These are phyloP conservation scores for Dasyornis broadbenti DNA, from an alignment of 2,113 vertebrate genomes.

Conservation along the genomic window DNA sequence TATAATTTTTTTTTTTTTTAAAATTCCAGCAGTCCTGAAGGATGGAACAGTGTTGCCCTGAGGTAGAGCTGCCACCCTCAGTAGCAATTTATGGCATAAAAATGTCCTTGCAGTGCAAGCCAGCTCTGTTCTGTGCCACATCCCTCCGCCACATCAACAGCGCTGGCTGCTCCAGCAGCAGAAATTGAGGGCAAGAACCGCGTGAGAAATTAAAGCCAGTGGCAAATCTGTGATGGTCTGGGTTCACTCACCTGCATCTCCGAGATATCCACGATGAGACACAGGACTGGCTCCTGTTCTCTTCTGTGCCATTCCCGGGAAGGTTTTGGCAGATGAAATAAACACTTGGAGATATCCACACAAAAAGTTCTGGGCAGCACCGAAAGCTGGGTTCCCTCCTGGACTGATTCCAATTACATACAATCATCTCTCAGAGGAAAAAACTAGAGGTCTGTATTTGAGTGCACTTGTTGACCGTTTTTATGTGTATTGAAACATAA, in stretches of 20 bases:
- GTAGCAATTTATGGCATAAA: neutral
- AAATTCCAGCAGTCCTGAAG: neutral
- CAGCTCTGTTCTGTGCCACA: neutral
- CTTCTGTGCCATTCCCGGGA: accelerated
- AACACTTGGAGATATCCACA: accelerated
- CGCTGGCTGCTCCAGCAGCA: neutral
- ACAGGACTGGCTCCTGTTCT: neutral
- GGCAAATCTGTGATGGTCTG: neutral
- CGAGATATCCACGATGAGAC: neutral
- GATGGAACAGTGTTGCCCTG: neutral
- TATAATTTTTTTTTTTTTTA: neutral
- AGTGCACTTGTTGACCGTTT: neutral
- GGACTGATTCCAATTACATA: neutral
- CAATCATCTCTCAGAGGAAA: neutral
- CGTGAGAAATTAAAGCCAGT: neutral
- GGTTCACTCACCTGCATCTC: neutral
- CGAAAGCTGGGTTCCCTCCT: too few species aligned
- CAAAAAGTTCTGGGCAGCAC: neutral
- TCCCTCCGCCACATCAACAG: neutral
- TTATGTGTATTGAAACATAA: neutral
- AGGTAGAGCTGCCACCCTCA: neutral
- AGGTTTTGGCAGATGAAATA: neutral
- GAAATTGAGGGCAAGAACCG: neutral
- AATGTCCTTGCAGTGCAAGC: neutral
- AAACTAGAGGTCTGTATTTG: accelerated